phyloP scores from a whole-genome alignment of 1,140 invertebrate genomes.

The Drosophila ananassae region DNA sequence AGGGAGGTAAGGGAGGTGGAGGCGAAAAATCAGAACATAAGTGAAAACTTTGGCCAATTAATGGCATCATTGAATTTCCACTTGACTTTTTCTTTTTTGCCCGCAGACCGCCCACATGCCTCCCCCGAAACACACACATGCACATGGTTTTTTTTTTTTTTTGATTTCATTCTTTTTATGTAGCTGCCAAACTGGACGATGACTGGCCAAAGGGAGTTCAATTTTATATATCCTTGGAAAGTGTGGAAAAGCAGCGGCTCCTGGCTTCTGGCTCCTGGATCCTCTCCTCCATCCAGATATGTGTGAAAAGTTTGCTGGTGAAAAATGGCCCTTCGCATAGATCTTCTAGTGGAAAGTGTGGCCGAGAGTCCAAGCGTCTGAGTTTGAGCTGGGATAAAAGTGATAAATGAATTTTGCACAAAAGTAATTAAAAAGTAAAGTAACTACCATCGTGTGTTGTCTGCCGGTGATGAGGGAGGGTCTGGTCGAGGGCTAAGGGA shows the following conservation, averaged over 20 bases:
- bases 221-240: slow-evolving; percentile 70
- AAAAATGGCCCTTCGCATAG: slow-evolving; percentile 77
- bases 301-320: slow-evolving; percentile 72
- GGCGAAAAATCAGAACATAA: slow-evolving; percentile 78
- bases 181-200: slow-evolving; percentile 78
- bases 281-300: slow-evolving; percentile 4
- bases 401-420: slow-evolving; percentile 83
- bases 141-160: slow-evolving; percentile 3
- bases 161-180: slow-evolving; percentile 27
- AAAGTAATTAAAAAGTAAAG: slow-evolving; percentile 83
- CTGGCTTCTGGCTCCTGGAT: not conserved
- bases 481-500: slow-evolving; percentile 9
- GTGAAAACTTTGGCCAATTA: slow-evolving; percentile 84
- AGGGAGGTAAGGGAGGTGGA: slow-evolving; percentile 16
- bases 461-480: not conserved
- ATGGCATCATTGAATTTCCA: slow-evolving; percentile 83
- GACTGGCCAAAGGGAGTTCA: slow-evolving; percentile 79
- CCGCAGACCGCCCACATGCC: not conserved
- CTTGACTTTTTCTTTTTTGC: slow-evolving; percentile 70
- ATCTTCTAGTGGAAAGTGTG: slow-evolving; percentile 43
- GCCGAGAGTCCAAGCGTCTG: slow-evolving; percentile 41
- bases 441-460: slow-evolving; percentile 79
- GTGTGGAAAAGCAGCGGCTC: slow-evolving; percentile 4
- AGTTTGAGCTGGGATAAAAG: slow-evolving; percentile 80
- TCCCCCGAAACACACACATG: slow-evolving; percentile 8